Base-by-base conservation (phyloP, 2,113 vertebrate genomes). In the Malurus cyaneus region DNA sequence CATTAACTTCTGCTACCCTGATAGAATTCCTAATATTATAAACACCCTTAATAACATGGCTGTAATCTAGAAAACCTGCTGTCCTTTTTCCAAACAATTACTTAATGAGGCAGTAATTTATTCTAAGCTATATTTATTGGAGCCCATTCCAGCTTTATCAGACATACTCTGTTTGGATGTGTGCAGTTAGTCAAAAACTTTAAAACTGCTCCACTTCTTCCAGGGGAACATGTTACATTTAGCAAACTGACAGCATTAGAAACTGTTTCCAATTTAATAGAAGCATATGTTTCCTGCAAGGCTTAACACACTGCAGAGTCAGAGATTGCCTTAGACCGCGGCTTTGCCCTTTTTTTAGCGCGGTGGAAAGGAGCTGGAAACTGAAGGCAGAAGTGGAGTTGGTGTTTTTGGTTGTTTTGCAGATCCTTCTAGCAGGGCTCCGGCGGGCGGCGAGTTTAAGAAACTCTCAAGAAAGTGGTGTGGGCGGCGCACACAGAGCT, bases 21-120 rank as follows among this genome's bases (percentile, higher is more conserved):
- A 49, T 89, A 86, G 89, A 77, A 89, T 80, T 92, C 92, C 72
- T 93, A 84, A 69, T 94, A 70, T 96, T 95, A 94, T 97, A 94
- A 96, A 95, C 86, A 91, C 86, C 86, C 86, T 94, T 95, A 95
- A 91, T 95, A 88, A 79, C 81, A 44, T 1, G 11, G 79, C 91
- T 95, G 57, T 78, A 92, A 90, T 95, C 54, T 86, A 81, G 85
- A 94, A 96, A 91, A 66, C 86, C 84, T 64, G 34, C 92, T 95
- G 94, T 87, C 86, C 94, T 95, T 97, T 96, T 91, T 18, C 91
- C 80, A 96, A 90, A 96, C 93, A 95, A 96, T 98, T 96, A 94
- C 94, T 97, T 96, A 97, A 96, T 82, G 91, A 96, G 94, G 66
- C 88, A 79, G 83, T 95, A 94, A 93, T 97, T 97, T 96, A 96